Conservation (phyloP, 2,113 vertebrate species). For the Tachysurus vachellii region DNA sequence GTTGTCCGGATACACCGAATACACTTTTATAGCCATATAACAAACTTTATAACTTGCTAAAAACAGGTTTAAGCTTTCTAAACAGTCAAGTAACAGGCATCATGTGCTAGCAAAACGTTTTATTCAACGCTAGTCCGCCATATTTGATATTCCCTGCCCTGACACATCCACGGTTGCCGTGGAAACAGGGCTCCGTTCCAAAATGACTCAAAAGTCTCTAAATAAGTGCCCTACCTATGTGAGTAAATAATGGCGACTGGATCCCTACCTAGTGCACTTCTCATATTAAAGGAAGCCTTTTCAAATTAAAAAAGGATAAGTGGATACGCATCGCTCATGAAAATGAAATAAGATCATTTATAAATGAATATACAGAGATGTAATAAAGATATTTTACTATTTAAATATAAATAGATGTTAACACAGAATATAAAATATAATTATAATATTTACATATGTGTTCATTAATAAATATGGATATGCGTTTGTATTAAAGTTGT, state of each 20-base stretch:
- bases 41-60: not conserved
- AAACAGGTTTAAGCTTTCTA: not conserved
- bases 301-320: not conserved
- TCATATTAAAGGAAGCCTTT: not conserved
- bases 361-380: not conserved
- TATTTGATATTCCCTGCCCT: slow-evolving; percentile 19
- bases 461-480: not conserved
- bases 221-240: not conserved
- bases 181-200: not conserved
- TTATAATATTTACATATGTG: not conserved
- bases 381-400: not conserved
- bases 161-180: slow-evolving; percentile 40
- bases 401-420: not conserved
- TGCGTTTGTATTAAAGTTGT: too few species aligned
- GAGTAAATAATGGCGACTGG: not conserved
- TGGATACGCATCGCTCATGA: not conserved
- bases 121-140: slow-evolving; percentile 31
- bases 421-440: too few species aligned
- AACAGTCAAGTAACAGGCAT: not conserved
- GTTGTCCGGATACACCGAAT: not conserved
- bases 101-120: not conserved
- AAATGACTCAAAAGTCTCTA: not conserved
- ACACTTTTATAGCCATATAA: not conserved
- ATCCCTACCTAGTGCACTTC: not conserved
- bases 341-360: not conserved